Evolutionary conservation across 2,113 vertebrate genomes (phyloP).

Genomic region (Gnathonemus longibarbis): DNA sequence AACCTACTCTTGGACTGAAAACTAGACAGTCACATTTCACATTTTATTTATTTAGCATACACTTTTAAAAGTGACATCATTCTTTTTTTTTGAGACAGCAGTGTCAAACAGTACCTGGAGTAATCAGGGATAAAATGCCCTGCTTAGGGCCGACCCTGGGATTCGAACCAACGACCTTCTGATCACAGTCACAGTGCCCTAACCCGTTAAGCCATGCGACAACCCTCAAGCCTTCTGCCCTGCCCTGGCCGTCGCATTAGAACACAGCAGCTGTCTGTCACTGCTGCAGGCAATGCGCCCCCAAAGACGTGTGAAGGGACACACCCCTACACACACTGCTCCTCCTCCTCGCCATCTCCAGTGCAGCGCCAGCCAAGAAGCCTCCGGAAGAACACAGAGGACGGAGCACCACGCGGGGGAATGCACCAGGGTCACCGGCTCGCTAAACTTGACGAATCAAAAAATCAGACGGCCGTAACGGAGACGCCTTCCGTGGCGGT

Average conservation of each 20-base stretch:
- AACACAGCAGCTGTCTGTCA: not conserved
- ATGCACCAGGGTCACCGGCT: not conserved
- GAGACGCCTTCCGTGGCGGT: conserved; percentile 13
- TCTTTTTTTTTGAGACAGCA: not conserved
- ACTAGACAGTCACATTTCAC: not conserved
- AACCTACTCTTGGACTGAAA: not conserved
- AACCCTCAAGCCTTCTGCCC: not conserved
- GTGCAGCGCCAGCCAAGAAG: not conserved
- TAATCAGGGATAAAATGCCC: not conserved
- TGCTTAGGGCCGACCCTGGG: not conserved
- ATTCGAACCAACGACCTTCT: not conserved
- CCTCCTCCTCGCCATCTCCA: not conserved
- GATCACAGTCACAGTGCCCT: not conserved
- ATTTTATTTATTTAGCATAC: not conserved
- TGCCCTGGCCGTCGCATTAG: not conserved
- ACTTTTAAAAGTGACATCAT: not conserved
- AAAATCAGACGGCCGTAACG: not conserved
- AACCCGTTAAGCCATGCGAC: not conserved
- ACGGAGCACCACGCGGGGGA: not conserved
- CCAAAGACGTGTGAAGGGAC: not conserved
- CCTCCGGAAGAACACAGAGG: not conserved
- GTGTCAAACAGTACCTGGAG: not conserved
- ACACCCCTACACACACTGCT: not conserved
- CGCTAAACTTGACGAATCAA: not conserved
- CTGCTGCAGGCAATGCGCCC: not conserved